Evolutionary conservation across 1,140 invertebrate species (phyloP), one percentile per base, ranked within the genome.

Genomic region (Aleiodes sp.): DNA sequence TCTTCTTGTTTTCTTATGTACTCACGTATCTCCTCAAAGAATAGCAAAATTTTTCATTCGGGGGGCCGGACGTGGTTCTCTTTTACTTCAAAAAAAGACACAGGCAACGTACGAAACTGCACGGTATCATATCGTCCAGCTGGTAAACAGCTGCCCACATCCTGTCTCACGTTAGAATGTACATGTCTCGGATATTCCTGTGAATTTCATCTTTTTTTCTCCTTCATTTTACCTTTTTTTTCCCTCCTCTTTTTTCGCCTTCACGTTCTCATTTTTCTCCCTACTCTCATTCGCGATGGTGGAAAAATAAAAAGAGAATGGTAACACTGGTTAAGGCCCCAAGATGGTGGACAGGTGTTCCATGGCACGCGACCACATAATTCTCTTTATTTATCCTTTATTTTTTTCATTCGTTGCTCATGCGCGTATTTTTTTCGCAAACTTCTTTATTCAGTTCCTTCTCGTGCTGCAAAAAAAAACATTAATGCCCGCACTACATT

Each of bases 131-230:
- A 73, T 77, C 73, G 71, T 76, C 77, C 76, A 79, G 76, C 77
- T 78, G 76, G 76, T 79, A 75, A 79, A 77, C 79, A 80, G 78
- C 77, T 82, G 78, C 79, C 76, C 78, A 80, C 79, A 77, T 77
- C 78, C 79, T 81, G 75, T 77, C 77, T 75, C 74, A 65, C 71
- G 74, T 52, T 68, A 57, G 12, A 7, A 2, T 33, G 31, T 10
- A 33, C 31, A 12, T 21, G 19, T 56, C 52, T 56, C 52, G 8
- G 19, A 16, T 8, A 56, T 61, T 31, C 64, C 68, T 72, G 35
- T 43, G 57, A 67, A 67, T 59, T 73, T 62, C 10, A 56, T 67
- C 37, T 28, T 61, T 65, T 33, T 60, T 52, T n/a, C 37, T 60
- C 69, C 28, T 33, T 65, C 29, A 59, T 67, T 60, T 52, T 37